Evolutionary conservation across 2,888 invertebrate genomes (phyloP), one percentile per base, ranked within the genome.

Genomic region (Thecocarcelia acutangulata): DNA sequence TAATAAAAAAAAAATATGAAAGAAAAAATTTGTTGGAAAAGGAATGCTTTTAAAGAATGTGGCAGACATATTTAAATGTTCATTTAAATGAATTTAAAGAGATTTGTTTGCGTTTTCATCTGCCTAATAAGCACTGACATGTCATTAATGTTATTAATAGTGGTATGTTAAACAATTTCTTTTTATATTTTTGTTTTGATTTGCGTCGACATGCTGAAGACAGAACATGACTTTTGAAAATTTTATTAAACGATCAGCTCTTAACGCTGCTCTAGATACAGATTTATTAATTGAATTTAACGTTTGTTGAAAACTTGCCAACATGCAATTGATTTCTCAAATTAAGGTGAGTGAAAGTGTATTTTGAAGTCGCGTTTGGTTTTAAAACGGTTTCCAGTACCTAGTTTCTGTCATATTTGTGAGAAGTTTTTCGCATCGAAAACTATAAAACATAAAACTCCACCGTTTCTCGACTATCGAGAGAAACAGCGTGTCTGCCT

Each of bases 111-210:
- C 66, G 56, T 58, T 78, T 70, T 70, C 63, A 72, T 79, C 52
- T 46, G 59, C 66, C 66, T 79, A 79, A 79, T 79, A 79, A 52
- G 78, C 59, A 59, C 66, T 73, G 66, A 68, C 72, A 73, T 73
- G 66, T 73, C 72, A 66, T 79, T 79, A 73, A 77, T 48, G 56
- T 70, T 73, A 68, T 73, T 52, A 79, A 73, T 61, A 52, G 59
- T 59, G 59, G 72, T 79, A 59, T 66, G 66, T 66, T 66, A 64
- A 79, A 66, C 59, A 79, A 77, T 63, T 70, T 77, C 70, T 19
- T 69, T 69, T 61, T 58, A 50, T 66, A 50, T 33, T 69, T 77
- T 63, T 77, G 69, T 70, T 70, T 70, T 77, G 69, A 70, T 70
- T 56, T 64, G n/a, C 12, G 63, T 42, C 54, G 75, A 76, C 68